Percentiles rank a stretch among this genome's conserved stretches.
Evolutionary conservation across 2,113 vertebrate species (phyloP).

Genomic region (Todiramphus chloris): DNA sequence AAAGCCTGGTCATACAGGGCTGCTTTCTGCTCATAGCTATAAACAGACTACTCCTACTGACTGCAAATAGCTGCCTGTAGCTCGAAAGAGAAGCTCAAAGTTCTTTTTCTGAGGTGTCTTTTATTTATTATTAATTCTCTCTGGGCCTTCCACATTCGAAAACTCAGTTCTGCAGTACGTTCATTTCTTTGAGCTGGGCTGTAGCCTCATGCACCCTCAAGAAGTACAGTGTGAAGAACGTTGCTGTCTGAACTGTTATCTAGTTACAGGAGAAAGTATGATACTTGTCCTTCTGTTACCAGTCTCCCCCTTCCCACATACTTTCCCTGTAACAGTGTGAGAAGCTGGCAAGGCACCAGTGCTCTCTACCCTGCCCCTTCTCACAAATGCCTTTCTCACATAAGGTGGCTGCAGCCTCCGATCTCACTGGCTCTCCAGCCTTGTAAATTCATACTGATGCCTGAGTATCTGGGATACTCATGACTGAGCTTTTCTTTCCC

Average conservation of each 20-base stretch:
- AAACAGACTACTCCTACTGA: background rate
- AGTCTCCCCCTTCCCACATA: rapidly evolving
- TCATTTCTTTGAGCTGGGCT: background rate
- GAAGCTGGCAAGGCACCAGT: background rate
- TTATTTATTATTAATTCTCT: background rate
- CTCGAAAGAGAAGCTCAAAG: background rate
- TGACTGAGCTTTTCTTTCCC: background rate
- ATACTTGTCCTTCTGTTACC: background rate
- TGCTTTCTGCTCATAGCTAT: background rate
- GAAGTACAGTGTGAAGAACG: background rate
- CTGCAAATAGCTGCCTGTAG: background rate
- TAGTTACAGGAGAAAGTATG: background rate
- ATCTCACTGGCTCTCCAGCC: background rate
- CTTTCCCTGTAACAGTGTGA: rapidly evolving
- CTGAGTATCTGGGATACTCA: background rate
- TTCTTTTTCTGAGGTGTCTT: background rate
- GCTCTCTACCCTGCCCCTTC: background rate
- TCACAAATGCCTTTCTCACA: background rate
- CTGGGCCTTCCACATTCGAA: background rate
- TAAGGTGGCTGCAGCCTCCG: background rate
- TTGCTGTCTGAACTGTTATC: background rate
- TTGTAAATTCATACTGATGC: background rate
- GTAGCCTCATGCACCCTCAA: background rate
- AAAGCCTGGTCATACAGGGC: background rate
- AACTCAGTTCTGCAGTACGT: background rate